These are phyloP conservation scores for Telmatherina bonti DNA, from an alignment of 2,797 vertebrate genomes.

Conservation along the genomic window DNA sequence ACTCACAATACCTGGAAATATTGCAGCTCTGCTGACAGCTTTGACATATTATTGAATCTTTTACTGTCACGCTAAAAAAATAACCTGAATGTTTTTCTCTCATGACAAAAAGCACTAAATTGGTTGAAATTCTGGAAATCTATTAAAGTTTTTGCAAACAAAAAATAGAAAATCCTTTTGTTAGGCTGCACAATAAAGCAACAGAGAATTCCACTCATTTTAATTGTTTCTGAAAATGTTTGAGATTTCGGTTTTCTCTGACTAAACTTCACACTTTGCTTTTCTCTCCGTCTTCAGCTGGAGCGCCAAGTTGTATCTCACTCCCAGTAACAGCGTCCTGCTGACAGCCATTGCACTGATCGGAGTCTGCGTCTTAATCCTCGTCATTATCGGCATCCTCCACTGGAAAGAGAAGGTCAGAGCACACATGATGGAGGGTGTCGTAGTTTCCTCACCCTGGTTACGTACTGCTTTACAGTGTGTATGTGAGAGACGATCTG, in stretches of 20 bases:
- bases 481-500: constrained; percentile 12
- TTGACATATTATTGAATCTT: not conserved
- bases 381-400: constrained; percentile 95
- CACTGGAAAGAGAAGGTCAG: constrained; percentile 99
- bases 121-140: constrained; percentile 9
- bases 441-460: constrained; percentile 33
- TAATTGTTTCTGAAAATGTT: constrained; percentile 20
- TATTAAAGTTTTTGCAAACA: constrained; percentile 9
- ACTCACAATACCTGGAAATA: not conserved
- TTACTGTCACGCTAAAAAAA: not conserved
- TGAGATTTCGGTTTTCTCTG: constrained; percentile 17
- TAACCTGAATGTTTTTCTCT: constrained; percentile 17
- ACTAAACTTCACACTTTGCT: constrained; percentile 13
- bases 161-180: not conserved
- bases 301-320: constrained; percentile 96
- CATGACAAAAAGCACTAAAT: constrained; percentile 23
- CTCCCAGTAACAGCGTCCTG: constrained; percentile 95
- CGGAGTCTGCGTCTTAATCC: constrained; percentile 95
- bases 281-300: constrained; percentile 81
- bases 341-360: constrained; percentile 96
- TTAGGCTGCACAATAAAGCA: constrained; percentile 1
- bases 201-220: constrained; percentile 22
- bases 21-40: not conserved
- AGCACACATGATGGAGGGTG: constrained; percentile 25
- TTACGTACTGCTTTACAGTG: constrained; percentile 44